Evolutionary conservation across 2,888 invertebrate species (phyloP).

Genomic region (Ernsta delagoae): DNA sequence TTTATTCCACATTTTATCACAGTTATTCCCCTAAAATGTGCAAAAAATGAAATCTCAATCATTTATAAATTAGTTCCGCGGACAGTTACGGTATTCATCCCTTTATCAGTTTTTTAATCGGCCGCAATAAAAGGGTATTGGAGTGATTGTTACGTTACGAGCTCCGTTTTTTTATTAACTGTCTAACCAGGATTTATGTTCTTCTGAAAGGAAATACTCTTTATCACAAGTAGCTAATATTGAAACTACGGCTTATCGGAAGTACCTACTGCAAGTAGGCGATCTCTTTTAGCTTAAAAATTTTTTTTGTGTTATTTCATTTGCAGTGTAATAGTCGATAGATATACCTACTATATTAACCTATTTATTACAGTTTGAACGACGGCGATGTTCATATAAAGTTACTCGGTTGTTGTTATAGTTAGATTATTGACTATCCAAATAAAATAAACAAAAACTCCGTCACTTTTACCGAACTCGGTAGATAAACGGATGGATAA

Average conservation of each 20-base stretch:
- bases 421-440: too few species aligned
- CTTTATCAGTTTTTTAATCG: constrained; percentile 80
- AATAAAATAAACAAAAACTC: constrained; percentile 4
- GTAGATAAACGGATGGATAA: constrained; percentile 13
- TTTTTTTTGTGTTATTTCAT: too few species aligned
- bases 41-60: constrained; percentile 81
- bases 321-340: too few species aligned
- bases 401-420: too few species aligned
- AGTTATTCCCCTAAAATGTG: constrained; percentile 47
- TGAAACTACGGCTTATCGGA: constrained; percentile 10
- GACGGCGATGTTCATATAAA: too few species aligned
- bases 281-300: too few species aligned
- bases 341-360: too few species aligned
- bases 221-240: constrained; percentile 11
- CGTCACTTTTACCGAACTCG: neutral
- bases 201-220: constrained; percentile 40
- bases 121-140: constrained; percentile 79
- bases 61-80: constrained; percentile 83
- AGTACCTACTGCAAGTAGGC: neutral
- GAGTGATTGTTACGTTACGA: constrained; percentile 71
- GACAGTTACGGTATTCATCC: constrained; percentile 79
- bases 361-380: too few species aligned
- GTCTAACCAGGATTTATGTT: constrained; percentile 72
- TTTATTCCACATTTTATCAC: constrained; percentile 36
- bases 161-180: constrained; percentile 67